These are phyloP conservation scores for Mamestra configurata DNA, from an alignment of 1,140 invertebrate genomes.

Conservation along the genomic window DNA sequence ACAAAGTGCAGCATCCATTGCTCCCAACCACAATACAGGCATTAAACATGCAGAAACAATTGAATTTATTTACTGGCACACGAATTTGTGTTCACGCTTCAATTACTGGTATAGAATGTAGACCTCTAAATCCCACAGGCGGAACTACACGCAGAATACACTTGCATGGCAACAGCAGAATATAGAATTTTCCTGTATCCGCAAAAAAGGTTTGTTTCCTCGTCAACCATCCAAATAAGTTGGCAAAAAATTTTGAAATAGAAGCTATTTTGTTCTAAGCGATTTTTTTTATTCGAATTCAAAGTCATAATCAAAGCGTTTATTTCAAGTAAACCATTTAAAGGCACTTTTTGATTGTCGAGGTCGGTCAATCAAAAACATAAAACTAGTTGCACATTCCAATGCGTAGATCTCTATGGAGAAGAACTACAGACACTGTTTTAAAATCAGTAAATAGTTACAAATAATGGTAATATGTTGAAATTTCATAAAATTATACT, in stretches of 20 bases:
- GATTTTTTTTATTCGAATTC: too few species aligned
- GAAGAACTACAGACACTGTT: too few species aligned
- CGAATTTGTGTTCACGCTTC: slow-evolving; percentile 19
- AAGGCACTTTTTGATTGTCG: too few species aligned
- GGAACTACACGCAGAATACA: not conserved
- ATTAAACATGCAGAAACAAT: slow-evolving; percentile 19
- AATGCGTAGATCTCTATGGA: too few species aligned
- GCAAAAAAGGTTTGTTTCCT: not conserved
- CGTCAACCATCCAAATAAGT: not conserved
- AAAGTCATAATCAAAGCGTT: too few species aligned
- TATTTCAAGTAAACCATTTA: too few species aligned
- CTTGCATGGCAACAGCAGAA: not conserved
- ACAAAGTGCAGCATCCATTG: slow-evolving; percentile 1
- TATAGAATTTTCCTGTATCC: not conserved
- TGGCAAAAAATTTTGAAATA: not conserved
- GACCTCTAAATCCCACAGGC: not conserved
- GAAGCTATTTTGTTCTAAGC: too few species aligned
- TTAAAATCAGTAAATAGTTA: too few species aligned
- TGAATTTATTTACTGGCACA: slow-evolving; percentile 3
- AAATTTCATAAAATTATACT: too few species aligned
- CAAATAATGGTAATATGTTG: too few species aligned
- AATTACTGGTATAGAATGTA: not conserved
- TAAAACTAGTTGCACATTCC: too few species aligned
- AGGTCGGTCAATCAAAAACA: too few species aligned
- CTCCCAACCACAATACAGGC: not conserved